A percentile compares a stretch with the other conserved stretches of the same genome.
These are phyloP conservation scores for Chydorus sphaericus DNA, from an alignment of 2,888 invertebrate genomes.

Conservation along the genomic window DNA sequence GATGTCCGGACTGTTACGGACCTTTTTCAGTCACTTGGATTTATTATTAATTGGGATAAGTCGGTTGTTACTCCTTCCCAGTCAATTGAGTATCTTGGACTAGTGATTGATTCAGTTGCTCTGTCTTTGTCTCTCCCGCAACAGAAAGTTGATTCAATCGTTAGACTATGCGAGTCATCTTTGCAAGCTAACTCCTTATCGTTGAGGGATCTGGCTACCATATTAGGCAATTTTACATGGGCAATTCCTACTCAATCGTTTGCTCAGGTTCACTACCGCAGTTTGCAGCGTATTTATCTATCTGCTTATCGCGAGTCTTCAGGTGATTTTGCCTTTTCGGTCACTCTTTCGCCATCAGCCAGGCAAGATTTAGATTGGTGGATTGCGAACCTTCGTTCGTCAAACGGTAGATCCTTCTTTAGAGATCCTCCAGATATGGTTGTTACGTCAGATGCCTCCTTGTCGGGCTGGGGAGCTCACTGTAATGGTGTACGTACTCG, in stretches of 20 bases:
- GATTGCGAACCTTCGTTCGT: background rate
- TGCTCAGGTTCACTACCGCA: background rate
- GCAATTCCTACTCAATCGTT: background rate
- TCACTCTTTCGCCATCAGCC: background rate
- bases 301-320: background rate
- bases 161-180: background rate
- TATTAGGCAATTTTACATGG: background rate
- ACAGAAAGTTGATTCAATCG: background rate
- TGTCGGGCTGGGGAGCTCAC: background rate
- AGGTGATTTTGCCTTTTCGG: background rate
- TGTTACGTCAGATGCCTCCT: background rate
- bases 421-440: background rate
- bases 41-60: background rate
- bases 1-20: background rate
- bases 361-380: background rate
- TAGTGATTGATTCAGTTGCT: background rate
- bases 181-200: background rate
- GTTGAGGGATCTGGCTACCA: background rate
- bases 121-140: background rate
- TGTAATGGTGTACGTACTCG: background rate
- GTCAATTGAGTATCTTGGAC: background rate
- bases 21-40: background rate
- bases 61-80: background rate
- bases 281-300: background rate
- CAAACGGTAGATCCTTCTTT: background rate